Evolutionary conservation across 2,797 vertebrate species (phyloP).

Genomic region (Monodelphis domestica): DNA sequence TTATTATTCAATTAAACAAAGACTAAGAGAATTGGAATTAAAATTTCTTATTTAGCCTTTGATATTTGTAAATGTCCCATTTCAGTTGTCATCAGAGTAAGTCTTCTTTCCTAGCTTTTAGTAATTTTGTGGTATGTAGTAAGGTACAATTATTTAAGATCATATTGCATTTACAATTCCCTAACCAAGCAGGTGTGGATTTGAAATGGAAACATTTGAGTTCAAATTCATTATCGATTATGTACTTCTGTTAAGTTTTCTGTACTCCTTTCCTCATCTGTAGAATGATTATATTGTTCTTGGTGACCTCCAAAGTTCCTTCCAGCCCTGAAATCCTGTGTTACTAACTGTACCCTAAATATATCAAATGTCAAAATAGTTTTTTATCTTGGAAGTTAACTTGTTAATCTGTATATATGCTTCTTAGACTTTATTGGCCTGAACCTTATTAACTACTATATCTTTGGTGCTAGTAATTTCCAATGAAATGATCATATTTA

Average conservation of each 20-base stretch:
- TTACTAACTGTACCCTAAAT: background rate
- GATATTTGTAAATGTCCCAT: background rate
- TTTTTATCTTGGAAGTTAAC: slow-evolving; percentile 38
- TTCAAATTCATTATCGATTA: background rate
- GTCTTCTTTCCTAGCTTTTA: background rate
- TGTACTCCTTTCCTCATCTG: background rate
- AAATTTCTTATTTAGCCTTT: background rate
- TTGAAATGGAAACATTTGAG: background rate
- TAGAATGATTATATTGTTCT: background rate
- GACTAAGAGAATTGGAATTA: slow-evolving; percentile 75
- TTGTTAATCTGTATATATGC: slow-evolving; percentile 50
- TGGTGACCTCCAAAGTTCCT: background rate
- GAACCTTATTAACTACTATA: background rate
- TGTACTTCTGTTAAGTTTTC: background rate
- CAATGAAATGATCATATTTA: slow-evolving; percentile 35
- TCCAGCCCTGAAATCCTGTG: background rate
- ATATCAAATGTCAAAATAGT: background rate
- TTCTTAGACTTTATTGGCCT: background rate
- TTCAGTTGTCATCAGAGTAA: background rate
- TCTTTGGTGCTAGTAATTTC: background rate
- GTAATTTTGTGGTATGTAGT: slow-evolving; percentile 12
- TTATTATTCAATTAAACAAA: slow-evolving; percentile 65
- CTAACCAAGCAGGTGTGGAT: background rate
- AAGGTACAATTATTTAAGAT: slow-evolving; percentile 48
- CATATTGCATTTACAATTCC: slow-evolving; percentile 43